Base-by-base conservation (phyloP, 2,888 invertebrate genomes). In the Nebria salina region DNA sequence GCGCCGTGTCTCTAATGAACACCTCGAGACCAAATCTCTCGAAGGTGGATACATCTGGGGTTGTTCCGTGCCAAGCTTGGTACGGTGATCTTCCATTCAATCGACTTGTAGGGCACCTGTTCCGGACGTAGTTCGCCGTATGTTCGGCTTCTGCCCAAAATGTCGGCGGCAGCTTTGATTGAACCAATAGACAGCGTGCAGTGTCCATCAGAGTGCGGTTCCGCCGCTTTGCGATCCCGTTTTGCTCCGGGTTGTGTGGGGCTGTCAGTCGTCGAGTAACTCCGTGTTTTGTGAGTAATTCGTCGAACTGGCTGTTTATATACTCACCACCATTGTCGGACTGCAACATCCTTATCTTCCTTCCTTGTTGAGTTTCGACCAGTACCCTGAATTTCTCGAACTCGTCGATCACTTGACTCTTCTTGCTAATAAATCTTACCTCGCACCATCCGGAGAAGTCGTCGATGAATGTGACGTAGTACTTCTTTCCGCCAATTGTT, bases 391-490 rank as follows among this genome's bases (percentile, higher is more conserved):
- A 20, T 20, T 20, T 20, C 20, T 20, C 20, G 20, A 20, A 20
- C 20, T 20, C 20, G 20, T 81, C 64, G 2, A 83, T 77, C 0
- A 74, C 83, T 34, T 84, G 80, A 41, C 70, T 74, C 70, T 84
- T 85, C n/a, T n/a, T 11, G 70, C 82, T 83, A 6, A 84, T 8
- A 7, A 85, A 82, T n/a, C 79, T 77, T 1, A 84, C 77, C 20
- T 82, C 82, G 34, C 84, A 66, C 66, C 66, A 66, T 13, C 66
- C 13, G 6, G 66, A 66, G 5, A 7, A 7, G 20, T 66, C 66
- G 25, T 86, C 84, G 1, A 85, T 85, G 42, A 86, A 85, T 13
- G 83, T 83, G 0, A 83, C 64, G 8, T 83, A 82, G 77, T 84
- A 85, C 66, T 26, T 82, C 0, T 83, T 82, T 15, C 83, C 78